Evolutionary conservation across 2,888 invertebrate genomes (phyloP).

Genomic region (Alcis repandata): DNA sequence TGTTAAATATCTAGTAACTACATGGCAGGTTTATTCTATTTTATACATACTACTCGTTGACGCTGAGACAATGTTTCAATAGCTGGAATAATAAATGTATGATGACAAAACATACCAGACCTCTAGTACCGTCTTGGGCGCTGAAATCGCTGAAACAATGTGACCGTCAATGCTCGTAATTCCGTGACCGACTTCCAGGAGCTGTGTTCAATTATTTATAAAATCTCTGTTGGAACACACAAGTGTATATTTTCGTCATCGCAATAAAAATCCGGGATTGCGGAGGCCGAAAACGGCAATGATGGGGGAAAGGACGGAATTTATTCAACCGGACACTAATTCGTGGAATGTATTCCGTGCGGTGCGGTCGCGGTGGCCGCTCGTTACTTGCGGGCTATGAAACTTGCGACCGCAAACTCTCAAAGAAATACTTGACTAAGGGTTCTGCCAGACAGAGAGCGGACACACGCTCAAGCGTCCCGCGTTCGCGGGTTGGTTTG

Average conservation of each 20-base stretch:
- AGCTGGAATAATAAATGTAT: neutral
- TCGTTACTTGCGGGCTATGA: constrained; percentile 32
- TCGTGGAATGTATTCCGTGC: constrained; percentile 46
- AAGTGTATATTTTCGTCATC: constrained; percentile 33
- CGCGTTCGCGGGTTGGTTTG: no score
- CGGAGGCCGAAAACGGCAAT: constrained; percentile 41
- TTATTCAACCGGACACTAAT: constrained; percentile 57
- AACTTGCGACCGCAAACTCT: constrained; percentile 3
- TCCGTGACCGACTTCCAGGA: constrained; percentile 15
- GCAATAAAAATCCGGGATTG: constrained; percentile 47
- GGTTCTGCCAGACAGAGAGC: no score
- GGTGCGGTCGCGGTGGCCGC: constrained; percentile 35
- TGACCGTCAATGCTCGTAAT: constrained; percentile 14
- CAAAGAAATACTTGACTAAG: neutral
- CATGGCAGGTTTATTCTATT: no score
- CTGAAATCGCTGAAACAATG: constrained; percentile 5
- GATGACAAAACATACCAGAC: neutral
- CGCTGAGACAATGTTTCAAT: no score
- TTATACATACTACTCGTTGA: no score
- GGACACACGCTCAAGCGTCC: no score
- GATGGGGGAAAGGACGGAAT: constrained; percentile 51
- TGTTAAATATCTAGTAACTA: no score
- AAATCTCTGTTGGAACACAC: constrained; percentile 21
- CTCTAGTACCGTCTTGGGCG: neutral
- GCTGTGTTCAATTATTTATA: constrained; percentile 29